These are phyloP conservation scores for Germaria angustata DNA, from an alignment of 2,888 invertebrate genomes.

Conservation along the genomic window DNA sequence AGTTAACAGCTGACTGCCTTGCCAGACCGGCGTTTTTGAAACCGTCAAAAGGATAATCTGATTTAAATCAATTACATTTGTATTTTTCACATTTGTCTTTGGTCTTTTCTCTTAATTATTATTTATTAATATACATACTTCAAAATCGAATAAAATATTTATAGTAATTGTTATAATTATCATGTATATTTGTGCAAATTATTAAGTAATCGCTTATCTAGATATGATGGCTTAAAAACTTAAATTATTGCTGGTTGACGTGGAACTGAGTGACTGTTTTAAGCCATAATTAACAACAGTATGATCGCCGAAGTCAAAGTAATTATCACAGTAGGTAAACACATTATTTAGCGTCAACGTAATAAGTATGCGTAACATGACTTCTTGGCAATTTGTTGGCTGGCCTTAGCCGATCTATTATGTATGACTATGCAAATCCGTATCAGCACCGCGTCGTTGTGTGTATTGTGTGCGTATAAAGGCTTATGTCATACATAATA, in stretches of 20 bases:
- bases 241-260: constrained; percentile 40
- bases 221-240: constrained; percentile 49
- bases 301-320: constrained; percentile 13
- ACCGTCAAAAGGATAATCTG: too few species aligned
- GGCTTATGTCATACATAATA: constrained; percentile 14
- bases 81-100: not conserved
- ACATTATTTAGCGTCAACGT: constrained; percentile 33
- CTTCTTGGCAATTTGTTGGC: constrained; percentile 48
- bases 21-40: too few species aligned
- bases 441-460: not conserved
- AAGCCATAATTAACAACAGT: constrained; percentile 21
- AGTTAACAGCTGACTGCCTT: too few species aligned
- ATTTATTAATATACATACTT: not conserved
- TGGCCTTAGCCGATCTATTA: constrained; percentile 38
- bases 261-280: not conserved
- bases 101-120: not conserved
- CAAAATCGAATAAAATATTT: constrained; percentile 49
- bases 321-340: constrained; percentile 20
- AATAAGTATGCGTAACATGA: constrained; percentile 64
- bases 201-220: constrained; percentile 61
- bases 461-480: not conserved
- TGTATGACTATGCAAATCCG: constrained; percentile 22
- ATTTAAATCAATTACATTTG: too few species aligned
- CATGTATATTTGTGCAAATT: constrained; percentile 65
- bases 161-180: constrained; percentile 59